Conservation (phyloP, 2,888 invertebrate species). For the Melinopterus prodromus region DNA sequence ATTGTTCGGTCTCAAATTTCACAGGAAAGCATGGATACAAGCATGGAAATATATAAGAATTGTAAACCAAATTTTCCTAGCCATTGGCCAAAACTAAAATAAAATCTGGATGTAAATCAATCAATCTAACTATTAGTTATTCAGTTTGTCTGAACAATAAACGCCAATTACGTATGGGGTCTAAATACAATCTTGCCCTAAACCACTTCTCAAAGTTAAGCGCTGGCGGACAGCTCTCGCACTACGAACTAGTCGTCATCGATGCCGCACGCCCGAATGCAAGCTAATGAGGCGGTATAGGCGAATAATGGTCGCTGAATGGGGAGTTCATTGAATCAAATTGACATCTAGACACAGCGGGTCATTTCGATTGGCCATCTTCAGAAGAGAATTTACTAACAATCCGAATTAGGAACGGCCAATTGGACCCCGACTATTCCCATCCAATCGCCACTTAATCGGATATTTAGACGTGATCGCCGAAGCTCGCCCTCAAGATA, state of each 20-base stretch:
- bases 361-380: neutral
- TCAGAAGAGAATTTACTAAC: neutral
- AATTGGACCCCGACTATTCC: neutral
- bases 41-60: too few relatives aligned
- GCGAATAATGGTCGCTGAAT: neutral
- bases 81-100: too few relatives aligned
- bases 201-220: neutral
- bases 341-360: neutral
- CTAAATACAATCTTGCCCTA: neutral
- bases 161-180: neutral
- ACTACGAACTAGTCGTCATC: neutral
- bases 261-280: neutral
- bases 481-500: neutral
- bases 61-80: too few relatives aligned
- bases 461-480: neutral
- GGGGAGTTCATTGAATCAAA: neutral
- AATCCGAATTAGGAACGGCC: slow-evolving; percentile 4
- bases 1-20: too few relatives aligned
- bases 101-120: too few relatives aligned
- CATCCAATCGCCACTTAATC: neutral
- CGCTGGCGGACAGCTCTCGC: neutral
- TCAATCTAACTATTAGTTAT: too few relatives aligned
- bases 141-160: too few relatives aligned
- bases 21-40: too few relatives aligned
- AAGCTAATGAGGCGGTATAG: neutral